These are phyloP conservation scores for Mionectes olivaceus DNA, from an alignment of 2,797 vertebrate genomes.

Conservation along the genomic window DNA sequence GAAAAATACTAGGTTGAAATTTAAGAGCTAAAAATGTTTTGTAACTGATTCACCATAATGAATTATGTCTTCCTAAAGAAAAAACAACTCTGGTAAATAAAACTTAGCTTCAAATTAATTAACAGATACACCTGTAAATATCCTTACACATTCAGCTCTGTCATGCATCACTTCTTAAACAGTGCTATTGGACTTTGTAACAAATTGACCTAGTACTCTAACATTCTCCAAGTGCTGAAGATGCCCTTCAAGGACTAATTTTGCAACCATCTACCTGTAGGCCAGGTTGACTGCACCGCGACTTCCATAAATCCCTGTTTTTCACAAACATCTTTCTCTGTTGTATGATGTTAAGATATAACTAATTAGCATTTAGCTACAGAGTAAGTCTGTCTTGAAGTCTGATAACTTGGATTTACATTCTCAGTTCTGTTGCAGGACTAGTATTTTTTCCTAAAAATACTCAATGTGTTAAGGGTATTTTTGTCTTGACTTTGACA, in stretches of 20 bases:
- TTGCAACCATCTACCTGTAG: not conserved
- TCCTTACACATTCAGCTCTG: not conserved
- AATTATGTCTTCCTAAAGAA: not conserved
- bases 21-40: not conserved
- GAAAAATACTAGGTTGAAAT: not conserved
- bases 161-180: not conserved
- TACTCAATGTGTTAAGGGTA: not conserved
- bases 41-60: not conserved
- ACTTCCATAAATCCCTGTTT: not conserved
- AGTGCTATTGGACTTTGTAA: not conserved
- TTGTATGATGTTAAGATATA: not conserved
- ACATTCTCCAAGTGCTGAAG: not conserved
- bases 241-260: not conserved
- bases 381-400: not conserved
- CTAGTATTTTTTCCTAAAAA: not conserved
- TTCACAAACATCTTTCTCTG: not conserved
- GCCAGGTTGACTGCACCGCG: not conserved
- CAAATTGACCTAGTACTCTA: not conserved
- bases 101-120: slow-evolving; percentile 1
- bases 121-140: not conserved
- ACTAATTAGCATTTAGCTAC: not conserved
- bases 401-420: not conserved
- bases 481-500: not conserved
- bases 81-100: not conserved
- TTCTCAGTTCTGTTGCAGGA: not conserved